Percentiles rank a stretch among this genome's conserved stretches.
These are phyloP conservation scores for Mus caroli DNA, from an alignment of 2,797 vertebrate species.

Conservation along the genomic window DNA sequence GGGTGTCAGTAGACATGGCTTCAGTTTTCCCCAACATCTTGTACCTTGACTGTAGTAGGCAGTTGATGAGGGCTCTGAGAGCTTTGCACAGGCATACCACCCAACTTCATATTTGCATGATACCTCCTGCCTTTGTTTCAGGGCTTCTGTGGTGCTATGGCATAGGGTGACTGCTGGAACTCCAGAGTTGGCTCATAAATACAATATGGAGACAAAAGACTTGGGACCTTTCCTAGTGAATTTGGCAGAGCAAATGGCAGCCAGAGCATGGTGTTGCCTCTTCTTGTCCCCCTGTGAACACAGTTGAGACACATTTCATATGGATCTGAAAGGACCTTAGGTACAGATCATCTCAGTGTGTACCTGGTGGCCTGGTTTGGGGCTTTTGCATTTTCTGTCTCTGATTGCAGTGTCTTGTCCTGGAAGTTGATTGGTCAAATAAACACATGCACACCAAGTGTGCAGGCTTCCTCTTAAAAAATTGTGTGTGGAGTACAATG, in stretches of 20 bases:
- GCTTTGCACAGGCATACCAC: neutral
- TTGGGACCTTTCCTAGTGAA: neutral
- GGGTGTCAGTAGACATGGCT: neutral
- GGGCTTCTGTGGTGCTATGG: neutral
- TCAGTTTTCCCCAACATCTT: neutral
- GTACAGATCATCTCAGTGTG: neutral
- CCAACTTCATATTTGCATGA: neutral
- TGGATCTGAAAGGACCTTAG: neutral
- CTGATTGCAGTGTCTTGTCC: neutral
- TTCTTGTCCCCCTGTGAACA: neutral
- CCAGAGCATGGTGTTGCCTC: neutral
- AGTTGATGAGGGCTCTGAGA: neutral
- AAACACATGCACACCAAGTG: neutral
- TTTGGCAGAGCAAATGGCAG: neutral
- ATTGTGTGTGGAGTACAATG: neutral
- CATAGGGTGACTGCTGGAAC: neutral
- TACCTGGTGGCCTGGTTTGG: neutral
- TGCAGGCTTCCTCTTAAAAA: neutral
- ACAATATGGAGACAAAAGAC: neutral
- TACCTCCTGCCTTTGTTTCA: neutral
- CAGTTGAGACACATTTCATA: neutral
- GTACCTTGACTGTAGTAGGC: fast-evolving
- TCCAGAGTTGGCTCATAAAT: neutral
- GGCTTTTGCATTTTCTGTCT: neutral
- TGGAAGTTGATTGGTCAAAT: neutral